These are phyloP conservation scores for Picathartes gymnocephalus DNA, from an alignment of 2,113 vertebrate species.

Conservation along the genomic window DNA sequence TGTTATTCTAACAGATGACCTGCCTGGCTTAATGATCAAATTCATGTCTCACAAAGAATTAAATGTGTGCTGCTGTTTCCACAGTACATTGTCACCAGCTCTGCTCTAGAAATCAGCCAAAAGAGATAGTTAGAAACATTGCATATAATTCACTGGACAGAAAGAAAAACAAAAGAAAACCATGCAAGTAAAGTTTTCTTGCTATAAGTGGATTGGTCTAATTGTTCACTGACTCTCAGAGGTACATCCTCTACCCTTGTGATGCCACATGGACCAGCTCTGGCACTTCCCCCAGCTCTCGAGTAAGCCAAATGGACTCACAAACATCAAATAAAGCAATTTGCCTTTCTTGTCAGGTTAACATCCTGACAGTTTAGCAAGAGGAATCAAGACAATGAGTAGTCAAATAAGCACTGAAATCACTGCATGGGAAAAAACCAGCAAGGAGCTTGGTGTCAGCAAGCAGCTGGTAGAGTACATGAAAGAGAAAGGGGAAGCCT, in stretches of 20 bases:
- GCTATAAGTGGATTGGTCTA: background rate
- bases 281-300: background rate
- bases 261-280: background rate
- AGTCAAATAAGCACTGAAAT: background rate
- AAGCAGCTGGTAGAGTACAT: background rate
- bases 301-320: background rate
- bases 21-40: background rate
- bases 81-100: background rate
- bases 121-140: background rate
- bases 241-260: background rate
- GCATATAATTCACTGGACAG: background rate
- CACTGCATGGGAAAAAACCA: background rate
- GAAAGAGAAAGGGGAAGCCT: background rate
- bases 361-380: background rate
- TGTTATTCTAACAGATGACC: background rate
- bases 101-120: background rate
- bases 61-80: background rate
- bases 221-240: background rate
- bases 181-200: background rate
- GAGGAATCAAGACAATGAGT: background rate
- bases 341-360: background rate
- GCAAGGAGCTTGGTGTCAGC: background rate
- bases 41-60: background rate
- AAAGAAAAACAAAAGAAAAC: background rate
- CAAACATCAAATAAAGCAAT: background rate